Evolutionary conservation across 2,113 vertebrate genomes (phyloP), one percentile per base, ranked within the genome.

Genomic region (Anser brachyrhynchus): DNA sequence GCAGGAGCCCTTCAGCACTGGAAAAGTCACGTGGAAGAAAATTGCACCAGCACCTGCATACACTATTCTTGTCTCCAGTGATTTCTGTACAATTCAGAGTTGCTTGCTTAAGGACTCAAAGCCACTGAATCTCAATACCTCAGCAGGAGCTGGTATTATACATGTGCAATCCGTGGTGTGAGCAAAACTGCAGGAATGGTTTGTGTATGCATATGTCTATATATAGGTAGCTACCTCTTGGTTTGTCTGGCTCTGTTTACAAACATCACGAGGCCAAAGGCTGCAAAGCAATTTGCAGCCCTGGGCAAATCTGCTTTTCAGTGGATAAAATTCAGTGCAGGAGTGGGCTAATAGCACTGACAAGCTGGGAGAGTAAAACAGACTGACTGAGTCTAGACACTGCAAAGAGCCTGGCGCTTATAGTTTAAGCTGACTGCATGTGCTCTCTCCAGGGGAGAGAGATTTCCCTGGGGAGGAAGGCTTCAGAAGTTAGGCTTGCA

Each of bases 11-110:
- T 93, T 95, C 94, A 79, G 88, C 79, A 81, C 43, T 20, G 13
- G 43, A 89, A 91, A 92, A 96, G 87, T 72, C 93, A 35, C 49
- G 76, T 59, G 93, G 77, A 92, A 91, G 93, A 71, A 84, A 96
- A 93, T 55, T 87, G 90, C 94, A 80, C 44, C 70, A 83, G 92
- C 91, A 95, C 62, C 88, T 96, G 92, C 91, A 88, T 54, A 37
- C 61, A 25, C 75, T 31, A 52, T 71, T 90, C 69, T 13, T 81
- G 88, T 93, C 78, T 71, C 61, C 75, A 57, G 22, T 61, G 92
- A 87, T 73, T 92, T 94, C 90, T 72, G 52, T 64, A 91, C 87
- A 78, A n/a, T 58, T 83, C 78, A 73, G 77, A 90, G 69, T 6
- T 84, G 39, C 58, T 62, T 64, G 62, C 83, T 83, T 66, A 84